Percentiles rank a stretch among this genome's conserved stretches.
Conservation (phyloP, 2,797 vertebrate genomes). For the Amniataba percoides region DNA sequence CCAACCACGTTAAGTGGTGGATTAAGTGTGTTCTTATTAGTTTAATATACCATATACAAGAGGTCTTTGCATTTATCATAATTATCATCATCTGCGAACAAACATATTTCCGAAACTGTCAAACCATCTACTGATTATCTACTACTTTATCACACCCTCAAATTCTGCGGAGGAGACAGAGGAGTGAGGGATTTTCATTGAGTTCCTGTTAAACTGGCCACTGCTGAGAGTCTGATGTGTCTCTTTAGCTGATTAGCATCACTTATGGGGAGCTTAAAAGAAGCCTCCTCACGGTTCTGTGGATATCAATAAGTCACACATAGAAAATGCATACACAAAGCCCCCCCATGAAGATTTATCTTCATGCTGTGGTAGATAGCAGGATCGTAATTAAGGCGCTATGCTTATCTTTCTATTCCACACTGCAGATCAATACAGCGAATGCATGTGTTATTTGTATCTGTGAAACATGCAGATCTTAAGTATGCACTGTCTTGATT, state of each 20-base stretch:
- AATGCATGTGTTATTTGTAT: background rate
- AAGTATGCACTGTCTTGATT: constrained; percentile 1
- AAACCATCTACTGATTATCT: background rate
- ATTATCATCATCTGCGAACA: too few species aligned
- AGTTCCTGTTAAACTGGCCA: background rate
- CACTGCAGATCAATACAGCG: constrained; percentile 23
- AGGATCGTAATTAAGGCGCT: constrained; percentile 29
- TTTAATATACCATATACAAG: background rate
- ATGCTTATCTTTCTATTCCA: constrained; percentile 16
- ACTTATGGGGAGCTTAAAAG: background rate
- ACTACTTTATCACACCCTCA: background rate
- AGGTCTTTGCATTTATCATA: background rate
- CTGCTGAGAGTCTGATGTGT: background rate
- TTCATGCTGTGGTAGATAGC: constrained; percentile 5
- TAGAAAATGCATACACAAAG: background rate
- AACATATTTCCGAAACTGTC: background rate
- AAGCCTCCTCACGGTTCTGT: background rate
- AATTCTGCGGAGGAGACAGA: background rate
- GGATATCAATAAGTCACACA: constrained; percentile 6
- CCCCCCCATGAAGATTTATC: constrained; percentile 1
- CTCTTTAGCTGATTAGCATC: background rate
- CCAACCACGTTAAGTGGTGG: background rate
- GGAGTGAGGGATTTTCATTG: background rate
- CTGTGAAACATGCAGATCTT: constrained; percentile 17
- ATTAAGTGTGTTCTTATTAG: background rate